Percentiles rank a stretch among this genome's conserved stretches.
Evolutionary conservation across 2,113 vertebrate genomes (phyloP).

Genomic region (Laticauda laticaudata): DNA sequence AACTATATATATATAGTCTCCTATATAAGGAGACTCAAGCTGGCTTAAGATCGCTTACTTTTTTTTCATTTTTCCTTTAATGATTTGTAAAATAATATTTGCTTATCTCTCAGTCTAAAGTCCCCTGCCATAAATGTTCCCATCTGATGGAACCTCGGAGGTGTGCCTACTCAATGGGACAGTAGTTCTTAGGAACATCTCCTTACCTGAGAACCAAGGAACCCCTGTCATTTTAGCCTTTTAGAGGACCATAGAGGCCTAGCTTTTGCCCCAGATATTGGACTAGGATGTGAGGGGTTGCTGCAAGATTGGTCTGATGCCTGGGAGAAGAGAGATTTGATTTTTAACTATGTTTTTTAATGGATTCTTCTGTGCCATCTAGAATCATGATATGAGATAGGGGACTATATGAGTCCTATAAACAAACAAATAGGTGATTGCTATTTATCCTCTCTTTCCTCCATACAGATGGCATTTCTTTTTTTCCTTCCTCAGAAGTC

Average conservation of each 20-base stretch:
- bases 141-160: not conserved
- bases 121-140: not conserved
- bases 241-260: not conserved
- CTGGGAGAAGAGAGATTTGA: not conserved
- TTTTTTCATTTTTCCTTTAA: not conserved
- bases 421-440: not conserved
- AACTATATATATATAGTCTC: not conserved
- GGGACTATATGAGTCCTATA: not conserved
- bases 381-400: not conserved
- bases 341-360: not conserved
- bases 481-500: not conserved
- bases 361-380: not conserved
- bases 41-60: not conserved
- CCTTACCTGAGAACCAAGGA: not conserved
- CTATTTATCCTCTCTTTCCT: not conserved
- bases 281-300: not conserved
- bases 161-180: not conserved
- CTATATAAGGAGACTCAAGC: not conserved
- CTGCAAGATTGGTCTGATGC: not conserved
- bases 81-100: not conserved
- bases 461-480: not conserved
- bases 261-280: not conserved
- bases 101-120: not conserved
- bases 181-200: not conserved
- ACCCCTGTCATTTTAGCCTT: not conserved